Conservation (phyloP, 2,888 invertebrate genomes). For the Ormyrus thymus region DNA sequence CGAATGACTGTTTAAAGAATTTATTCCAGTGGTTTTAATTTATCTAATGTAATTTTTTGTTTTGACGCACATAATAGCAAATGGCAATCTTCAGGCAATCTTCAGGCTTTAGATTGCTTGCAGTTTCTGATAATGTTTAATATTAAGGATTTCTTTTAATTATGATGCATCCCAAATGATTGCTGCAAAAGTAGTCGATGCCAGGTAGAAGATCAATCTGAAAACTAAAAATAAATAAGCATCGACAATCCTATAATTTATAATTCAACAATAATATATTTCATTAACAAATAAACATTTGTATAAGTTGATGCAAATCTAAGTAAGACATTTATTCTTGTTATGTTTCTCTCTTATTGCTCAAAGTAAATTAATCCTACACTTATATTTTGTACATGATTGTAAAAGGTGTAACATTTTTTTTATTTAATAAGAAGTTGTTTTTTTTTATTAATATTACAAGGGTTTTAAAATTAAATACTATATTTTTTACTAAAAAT, state of each 20-base stretch:
- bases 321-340: too few species aligned
- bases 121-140: conserved; percentile 16
- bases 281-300: neutral
- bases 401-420: neutral
- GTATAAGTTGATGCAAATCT: neutral
- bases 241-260: conserved; percentile 17
- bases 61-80: conserved; percentile 22
- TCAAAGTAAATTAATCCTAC: too few species aligned
- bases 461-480: neutral
- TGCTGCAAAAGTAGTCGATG: neutral
- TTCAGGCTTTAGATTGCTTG: conserved; percentile 1
- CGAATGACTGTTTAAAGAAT: conserved; percentile 27
- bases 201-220: neutral
- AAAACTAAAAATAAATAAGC: neutral
- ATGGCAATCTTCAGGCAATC: neutral
- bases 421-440: neutral
- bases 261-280: neutral
- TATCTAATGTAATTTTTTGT: conserved; percentile 22
- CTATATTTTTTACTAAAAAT: neutral
- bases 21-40: conserved; percentile 31
- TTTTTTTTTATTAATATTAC: neutral
- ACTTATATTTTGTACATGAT: neutral
- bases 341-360: too few species aligned
- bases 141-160: conserved; percentile 14
- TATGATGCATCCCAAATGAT: neutral